Conservation (phyloP, 2,797 vertebrate genomes). For the Halcyon smyrnensis region DNA sequence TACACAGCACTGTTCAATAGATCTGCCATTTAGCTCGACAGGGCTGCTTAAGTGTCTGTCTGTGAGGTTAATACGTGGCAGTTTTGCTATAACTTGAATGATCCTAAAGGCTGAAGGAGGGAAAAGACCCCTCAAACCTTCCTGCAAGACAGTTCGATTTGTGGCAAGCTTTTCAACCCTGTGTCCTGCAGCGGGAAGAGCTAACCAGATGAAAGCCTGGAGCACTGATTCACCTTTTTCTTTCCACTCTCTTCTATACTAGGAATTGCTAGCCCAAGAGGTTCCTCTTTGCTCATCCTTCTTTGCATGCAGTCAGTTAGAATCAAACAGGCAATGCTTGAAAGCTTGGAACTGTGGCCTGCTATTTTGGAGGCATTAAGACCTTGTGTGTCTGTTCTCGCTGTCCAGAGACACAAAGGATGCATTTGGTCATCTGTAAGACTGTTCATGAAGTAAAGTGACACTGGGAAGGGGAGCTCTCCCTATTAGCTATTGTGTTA, state of each 20-base stretch:
- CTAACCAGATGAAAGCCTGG: neutral
- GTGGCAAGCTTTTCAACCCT: neutral
- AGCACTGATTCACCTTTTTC: neutral
- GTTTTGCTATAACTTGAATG: neutral
- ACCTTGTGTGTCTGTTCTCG: neutral
- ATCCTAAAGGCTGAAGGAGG: neutral
- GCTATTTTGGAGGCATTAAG: neutral
- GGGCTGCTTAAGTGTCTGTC: neutral
- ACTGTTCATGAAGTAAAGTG: neutral
- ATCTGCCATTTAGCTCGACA: constrained; percentile 29
- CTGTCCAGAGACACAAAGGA: neutral
- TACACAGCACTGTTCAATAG: neutral
- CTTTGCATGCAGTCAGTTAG: neutral
- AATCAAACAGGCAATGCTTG: neutral
- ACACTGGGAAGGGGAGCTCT: neutral
- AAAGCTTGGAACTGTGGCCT: neutral
- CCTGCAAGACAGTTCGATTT: neutral
- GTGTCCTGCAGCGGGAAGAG: neutral
- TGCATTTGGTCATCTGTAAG: neutral
- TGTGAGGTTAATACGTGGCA: neutral
- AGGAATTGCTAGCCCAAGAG: neutral
- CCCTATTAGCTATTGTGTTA: neutral
- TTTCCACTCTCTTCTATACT: rapidly evolving
- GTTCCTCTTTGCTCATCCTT: neutral
- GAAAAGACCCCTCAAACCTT: neutral